Conservation (phyloP, 2,888 invertebrate species). For the Alloscopus bannaensis region DNA sequence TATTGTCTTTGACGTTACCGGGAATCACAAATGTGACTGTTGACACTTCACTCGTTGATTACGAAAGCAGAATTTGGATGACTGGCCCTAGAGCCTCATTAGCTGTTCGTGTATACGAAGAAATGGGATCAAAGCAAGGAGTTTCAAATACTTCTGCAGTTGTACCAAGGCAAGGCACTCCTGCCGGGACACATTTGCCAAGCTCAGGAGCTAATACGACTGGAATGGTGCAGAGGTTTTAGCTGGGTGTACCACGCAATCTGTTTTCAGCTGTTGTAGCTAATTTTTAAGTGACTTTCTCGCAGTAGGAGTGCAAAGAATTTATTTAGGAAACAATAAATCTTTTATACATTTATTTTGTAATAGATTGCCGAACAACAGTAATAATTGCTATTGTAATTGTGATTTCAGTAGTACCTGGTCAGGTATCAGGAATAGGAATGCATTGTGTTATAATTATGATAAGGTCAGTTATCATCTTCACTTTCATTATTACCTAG, state of each 20-base stretch:
- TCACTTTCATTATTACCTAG: not conserved
- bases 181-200: slow-evolving; percentile 41
- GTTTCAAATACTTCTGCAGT: slow-evolving; percentile 32
- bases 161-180: slow-evolving; percentile 50
- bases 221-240: slow-evolving; percentile 53
- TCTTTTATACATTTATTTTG: not conserved
- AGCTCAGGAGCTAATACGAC: slow-evolving; percentile 24
- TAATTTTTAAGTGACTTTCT: no score
- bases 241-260: slow-evolving; percentile 13
- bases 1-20: slow-evolving; percentile 82
- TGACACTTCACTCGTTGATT: slow-evolving; percentile 91
- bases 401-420: no score
- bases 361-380: not conserved
- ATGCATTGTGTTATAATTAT: no score
- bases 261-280: not conserved
- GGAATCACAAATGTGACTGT: slow-evolving; percentile 80
- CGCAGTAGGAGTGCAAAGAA: no score
- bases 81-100: slow-evolving; percentile 89
- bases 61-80: slow-evolving; percentile 89
- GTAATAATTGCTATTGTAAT: not conserved
- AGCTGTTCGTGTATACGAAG: slow-evolving; percentile 85
- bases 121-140: slow-evolving; percentile 73
- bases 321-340: no score
- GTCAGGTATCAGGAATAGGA: no score
- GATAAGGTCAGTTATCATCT: no score